Evolutionary conservation across 2,888 invertebrate genomes (phyloP), one percentile per base, ranked within the genome.

Genomic region (Aphodius granarius): DNA sequence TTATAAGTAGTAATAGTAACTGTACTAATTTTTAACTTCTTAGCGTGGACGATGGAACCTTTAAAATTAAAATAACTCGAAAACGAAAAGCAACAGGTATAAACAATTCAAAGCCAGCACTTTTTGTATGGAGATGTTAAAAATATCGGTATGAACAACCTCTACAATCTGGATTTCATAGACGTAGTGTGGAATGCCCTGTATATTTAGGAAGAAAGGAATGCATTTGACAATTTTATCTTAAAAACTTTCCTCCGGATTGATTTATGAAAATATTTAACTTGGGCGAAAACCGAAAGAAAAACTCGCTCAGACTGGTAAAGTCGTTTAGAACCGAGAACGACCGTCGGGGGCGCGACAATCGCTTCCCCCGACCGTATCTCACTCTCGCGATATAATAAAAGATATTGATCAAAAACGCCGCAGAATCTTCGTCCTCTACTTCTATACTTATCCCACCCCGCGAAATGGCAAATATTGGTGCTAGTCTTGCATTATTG

Each of bases 371-470:
- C 43, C 43, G 43, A 13, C 43, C 43, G 43, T 43, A 43, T 43
- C 43, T 43, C 43, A 43, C 43, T 68, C 22, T 68, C 16, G 19
- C n/a, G 68, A 15, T 21, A 68, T 68, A 68, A 68, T 68, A 68
- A 68, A 68, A 68, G 68, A 68, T 68, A 68, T 68, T 68, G 68
- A 68, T 68, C 68, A 68, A 66, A 68, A n/a, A n/a, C n/a, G n/a
- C n/a, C 21, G 22, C 9, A 9, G 43, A 6, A 9, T 43, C 43
- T 9, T 43, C 43, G 9, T 43, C 43, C 13, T 43, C 13, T 43
- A 43, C 13, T 43, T 43, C 13, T 43, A 43, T 43, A 43, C 43
- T 43, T 43, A 43, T 43, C 43, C 43, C 43, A 43, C 2, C 43
- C 2, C 13, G 43, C 9, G 43, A n/a, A n/a, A 43, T 43, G 13